phyloP scores from a whole-genome alignment of 2,888 invertebrate species.

The Caenorhabditis uteleia region DNA sequence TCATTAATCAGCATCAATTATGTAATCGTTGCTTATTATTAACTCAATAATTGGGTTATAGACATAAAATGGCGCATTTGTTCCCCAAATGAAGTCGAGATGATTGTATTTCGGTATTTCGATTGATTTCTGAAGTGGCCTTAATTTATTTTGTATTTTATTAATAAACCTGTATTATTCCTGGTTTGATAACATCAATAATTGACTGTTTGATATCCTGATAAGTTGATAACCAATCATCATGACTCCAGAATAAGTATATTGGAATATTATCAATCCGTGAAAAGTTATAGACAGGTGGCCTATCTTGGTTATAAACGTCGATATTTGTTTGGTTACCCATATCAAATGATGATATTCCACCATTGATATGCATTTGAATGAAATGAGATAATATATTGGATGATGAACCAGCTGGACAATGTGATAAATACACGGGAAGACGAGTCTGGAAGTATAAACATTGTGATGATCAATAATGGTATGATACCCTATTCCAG shows the following conservation, averaged over 20 bases:
- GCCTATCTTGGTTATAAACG: slow-evolving; percentile 37
- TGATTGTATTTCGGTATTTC: slow-evolving; percentile 47
- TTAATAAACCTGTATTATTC: slow-evolving; percentile 29
- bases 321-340: slow-evolving; percentile 42
- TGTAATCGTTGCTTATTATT: neutral
- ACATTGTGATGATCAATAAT: neutral
- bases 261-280: slow-evolving; percentile 37
- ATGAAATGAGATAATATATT: slow-evolving; percentile 71
- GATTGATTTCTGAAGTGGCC: slow-evolving; percentile 22
- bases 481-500: slow-evolving; percentile 20
- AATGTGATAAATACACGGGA: slow-evolving; percentile 71
- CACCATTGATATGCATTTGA: slow-evolving; percentile 64
- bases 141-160: neutral
- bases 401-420: slow-evolving; percentile 72
- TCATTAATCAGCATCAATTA: neutral
- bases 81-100: slow-evolving; percentile 59
- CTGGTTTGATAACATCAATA: slow-evolving; percentile 29
- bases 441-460: slow-evolving; percentile 70
- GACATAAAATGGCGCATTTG: slow-evolving; percentile 43
- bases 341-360: slow-evolving; percentile 38
- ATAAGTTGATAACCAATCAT: slow-evolving; percentile 51
- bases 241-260: slow-evolving; percentile 55
- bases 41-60: slow-evolving; percentile 42
- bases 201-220: slow-evolving; percentile 25
- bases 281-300: slow-evolving; percentile 47